These are phyloP conservation scores for Hydropotes inermis DNA, from an alignment of 2,113 vertebrate genomes.

Conservation along the genomic window DNA sequence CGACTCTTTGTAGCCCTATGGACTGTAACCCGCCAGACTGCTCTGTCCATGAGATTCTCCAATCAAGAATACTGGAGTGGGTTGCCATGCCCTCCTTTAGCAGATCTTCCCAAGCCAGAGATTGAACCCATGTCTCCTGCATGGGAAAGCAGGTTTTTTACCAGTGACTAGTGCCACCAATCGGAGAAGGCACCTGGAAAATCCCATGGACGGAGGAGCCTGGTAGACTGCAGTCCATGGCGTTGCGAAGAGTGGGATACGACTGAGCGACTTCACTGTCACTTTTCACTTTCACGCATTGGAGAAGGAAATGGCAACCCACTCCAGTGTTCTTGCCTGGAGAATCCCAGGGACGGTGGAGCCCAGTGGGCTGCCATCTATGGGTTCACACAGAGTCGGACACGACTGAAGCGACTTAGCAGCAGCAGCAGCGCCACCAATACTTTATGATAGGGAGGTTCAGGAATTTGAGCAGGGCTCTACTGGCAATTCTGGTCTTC, in stretches of 20 bases:
- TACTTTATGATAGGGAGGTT: background rate
- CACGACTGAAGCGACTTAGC: too few species aligned
- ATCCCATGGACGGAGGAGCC: too few species aligned
- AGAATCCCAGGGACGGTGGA: too few species aligned
- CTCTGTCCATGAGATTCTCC: background rate
- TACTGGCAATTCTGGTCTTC: background rate
- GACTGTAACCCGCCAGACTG: background rate
- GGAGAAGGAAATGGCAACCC: too few species aligned
- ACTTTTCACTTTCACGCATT: too few species aligned
- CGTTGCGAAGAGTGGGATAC: too few species aligned
- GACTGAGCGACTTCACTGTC: too few species aligned
- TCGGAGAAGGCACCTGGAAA: background rate
- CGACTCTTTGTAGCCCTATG: background rate
- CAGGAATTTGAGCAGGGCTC: background rate
- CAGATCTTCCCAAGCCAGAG: background rate
- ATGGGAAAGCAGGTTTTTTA: background rate
- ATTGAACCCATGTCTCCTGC: background rate
- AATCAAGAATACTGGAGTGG: background rate
- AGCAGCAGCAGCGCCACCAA: background rate
- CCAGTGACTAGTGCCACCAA: background rate
- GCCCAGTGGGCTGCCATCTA: too few species aligned
- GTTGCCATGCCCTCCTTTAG: background rate
- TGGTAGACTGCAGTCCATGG: too few species aligned
- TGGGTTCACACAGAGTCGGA: too few species aligned
- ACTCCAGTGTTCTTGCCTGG: too few species aligned